Conservation (phyloP, 1,140 invertebrate genomes). For the Melanaphis sacchari region DNA sequence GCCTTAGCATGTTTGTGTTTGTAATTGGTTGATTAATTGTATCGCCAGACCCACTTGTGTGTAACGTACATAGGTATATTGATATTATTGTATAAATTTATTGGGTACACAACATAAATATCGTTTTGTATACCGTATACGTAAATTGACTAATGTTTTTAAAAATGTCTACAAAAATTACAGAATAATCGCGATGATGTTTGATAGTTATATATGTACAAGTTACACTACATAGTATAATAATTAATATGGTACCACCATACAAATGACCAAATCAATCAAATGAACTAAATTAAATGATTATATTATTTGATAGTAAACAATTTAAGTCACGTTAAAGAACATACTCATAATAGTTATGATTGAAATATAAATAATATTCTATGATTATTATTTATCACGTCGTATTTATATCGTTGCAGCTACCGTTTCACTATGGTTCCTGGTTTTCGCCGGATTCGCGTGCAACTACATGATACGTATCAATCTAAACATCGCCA, state of each 20-base stretch:
- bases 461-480: constrained; percentile 81
- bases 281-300: too few relatives aligned
- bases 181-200: background rate
- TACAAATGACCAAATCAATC: too few relatives aligned
- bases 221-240: too few relatives aligned
- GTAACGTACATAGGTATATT: too few relatives aligned
- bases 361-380: too few relatives aligned
- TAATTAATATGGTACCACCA: too few relatives aligned
- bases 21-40: too few relatives aligned
- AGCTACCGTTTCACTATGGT: constrained; percentile 69
- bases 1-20: too few relatives aligned
- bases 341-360: background rate
- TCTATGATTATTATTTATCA: background rate
- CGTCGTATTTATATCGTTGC: constrained; percentile 60
- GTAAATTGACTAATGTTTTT: background rate
- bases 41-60: too few relatives aligned
- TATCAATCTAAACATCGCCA: constrained; percentile 85
- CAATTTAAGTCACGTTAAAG: too few relatives aligned
- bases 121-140: background rate
- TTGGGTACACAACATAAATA: background rate
- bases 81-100: too few relatives aligned
- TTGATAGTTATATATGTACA: background rate
- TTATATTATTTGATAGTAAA: too few relatives aligned
- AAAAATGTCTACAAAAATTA: background rate
- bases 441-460: constrained; percentile 75